Conservation (phyloP, 1,140 invertebrate genomes). For the Coptotermes formosanus region DNA sequence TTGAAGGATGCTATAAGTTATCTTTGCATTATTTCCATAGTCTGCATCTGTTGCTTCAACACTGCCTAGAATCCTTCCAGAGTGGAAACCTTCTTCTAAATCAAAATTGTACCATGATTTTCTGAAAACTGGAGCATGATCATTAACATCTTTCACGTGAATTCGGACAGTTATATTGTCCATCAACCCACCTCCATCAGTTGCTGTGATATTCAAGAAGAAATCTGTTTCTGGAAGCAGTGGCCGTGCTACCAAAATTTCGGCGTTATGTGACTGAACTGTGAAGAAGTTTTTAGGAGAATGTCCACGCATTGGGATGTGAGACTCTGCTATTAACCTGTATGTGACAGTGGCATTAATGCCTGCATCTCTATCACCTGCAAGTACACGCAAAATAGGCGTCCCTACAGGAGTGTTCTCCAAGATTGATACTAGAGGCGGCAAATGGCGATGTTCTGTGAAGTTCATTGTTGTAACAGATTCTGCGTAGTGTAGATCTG, state of each 20-base stretch:
- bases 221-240: conserved; percentile 77
- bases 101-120: conserved; percentile 81
- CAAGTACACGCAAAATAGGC: conserved; percentile 73
- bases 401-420: conserved; percentile 75
- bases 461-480: neutral
- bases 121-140: conserved; percentile 80
- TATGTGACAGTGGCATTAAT: conserved; percentile 75
- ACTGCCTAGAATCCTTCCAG: conserved; percentile 66
- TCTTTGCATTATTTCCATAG: conserved; percentile 71
- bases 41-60: conserved; percentile 76
- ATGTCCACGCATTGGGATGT: conserved; percentile 30
- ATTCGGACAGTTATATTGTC: conserved; percentile 67
- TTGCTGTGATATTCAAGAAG: conserved; percentile 71
- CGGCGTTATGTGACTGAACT: conserved; percentile 70
- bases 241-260: conserved; percentile 70
- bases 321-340: conserved; percentile 61
- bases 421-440: conserved; percentile 65
- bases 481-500: neutral
- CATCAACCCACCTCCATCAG: conserved; percentile 69
- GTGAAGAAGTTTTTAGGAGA: conserved; percentile 61
- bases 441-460: conserved; percentile 32
- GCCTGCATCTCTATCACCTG: conserved; percentile 77
- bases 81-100: conserved; percentile 73
- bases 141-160: conserved; percentile 77
- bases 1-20: conserved; percentile 67